A percentile compares a stretch with the other conserved stretches of the same genome.
These are phyloP conservation scores for Liopterus haemorrhoidalis DNA, from an alignment of 2,888 invertebrate species.

Conservation along the genomic window DNA sequence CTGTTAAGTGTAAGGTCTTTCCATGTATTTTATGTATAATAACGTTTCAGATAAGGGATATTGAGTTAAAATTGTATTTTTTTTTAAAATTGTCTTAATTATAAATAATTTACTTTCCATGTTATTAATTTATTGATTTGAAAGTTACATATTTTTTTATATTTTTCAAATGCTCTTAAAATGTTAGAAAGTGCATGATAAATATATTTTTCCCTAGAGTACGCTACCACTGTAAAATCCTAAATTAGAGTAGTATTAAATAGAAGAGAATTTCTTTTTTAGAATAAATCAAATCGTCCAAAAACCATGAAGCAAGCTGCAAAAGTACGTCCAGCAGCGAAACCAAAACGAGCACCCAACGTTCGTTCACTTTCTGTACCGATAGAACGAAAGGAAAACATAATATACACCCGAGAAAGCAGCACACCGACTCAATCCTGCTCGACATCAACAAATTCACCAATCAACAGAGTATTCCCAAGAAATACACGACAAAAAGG, in stretches of 20 bases:
- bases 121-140: no score
- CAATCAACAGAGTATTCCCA: slow-evolving; percentile 6
- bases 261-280: slow-evolving; percentile 20
- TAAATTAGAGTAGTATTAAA: slow-evolving; percentile 17
- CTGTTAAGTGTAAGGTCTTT: no score
- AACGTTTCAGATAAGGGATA: no score
- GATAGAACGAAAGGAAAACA: slow-evolving; percentile 17
- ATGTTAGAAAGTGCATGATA: no score
- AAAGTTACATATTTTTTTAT: no score
- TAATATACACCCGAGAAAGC: slow-evolving; percentile 10
- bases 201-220: no score
- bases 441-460: slow-evolving; percentile 5
- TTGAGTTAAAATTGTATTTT: no score
- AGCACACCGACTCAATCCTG: slow-evolving; percentile 6
- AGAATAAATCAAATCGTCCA: slow-evolving; percentile 17
- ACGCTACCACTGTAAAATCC: no score
- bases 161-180: no score
- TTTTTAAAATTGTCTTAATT: no score
- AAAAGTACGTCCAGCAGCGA: background rate
- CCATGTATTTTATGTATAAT: no score
- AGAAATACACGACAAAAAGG: slow-evolving; percentile 13
- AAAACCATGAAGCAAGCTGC: slow-evolving; percentile 10
- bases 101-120: no score
- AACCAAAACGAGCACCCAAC: slow-evolving; percentile 6
- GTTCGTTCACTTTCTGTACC: slow-evolving; percentile 5